Evolutionary conservation across 1,140 invertebrate genomes (phyloP), one percentile per base, ranked within the genome.

Genomic region (Brachionus rotundiformis): DNA sequence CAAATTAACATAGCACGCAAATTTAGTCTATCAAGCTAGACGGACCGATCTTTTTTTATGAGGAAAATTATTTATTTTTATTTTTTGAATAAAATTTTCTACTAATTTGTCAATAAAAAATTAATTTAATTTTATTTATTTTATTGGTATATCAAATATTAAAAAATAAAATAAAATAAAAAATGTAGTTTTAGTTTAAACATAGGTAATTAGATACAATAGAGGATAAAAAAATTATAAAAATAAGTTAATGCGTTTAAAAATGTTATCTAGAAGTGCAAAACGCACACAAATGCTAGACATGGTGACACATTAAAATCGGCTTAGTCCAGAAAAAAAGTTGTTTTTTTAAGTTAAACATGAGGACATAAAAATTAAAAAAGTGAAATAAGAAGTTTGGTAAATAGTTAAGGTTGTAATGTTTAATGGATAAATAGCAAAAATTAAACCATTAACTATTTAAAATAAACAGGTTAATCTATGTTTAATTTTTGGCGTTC

Each of bases 401-500:
- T 68, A 68, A 68, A 68, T 68, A 68, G 6, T 68, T 33, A 11
- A 16, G 19, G 29, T 68, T 68, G 63, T 68, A 68, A 68, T 68
- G 63, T 68, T 68, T 68, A 68, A 68, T 31, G 25, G n/a, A 31
- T 33, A 68, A 68, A 63, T 63, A 63, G 29, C 59, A 27, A 63
- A 63, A 31, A 27, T 29, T 63, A 16, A 63, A n/a, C 29, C 19
- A 63, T 49, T 49, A 49, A 49, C 16, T 49, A 49, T 49, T 63
- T 29, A 13, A 63, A 63, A 33, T n/a, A 68, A 68, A 68, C 63
- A 68, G 63, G 63, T 68, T 68, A 68, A 68, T 68, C 63, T 68
- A 33, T 29, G 31, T 68, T 68, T 68, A 68, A 68, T 31, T 33
- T 31, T 68, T 68, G n/a, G n/a, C 27, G 63, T 49, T 49, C 47